Evolutionary conservation across 2,888 invertebrate species (phyloP).

Genomic region (Pardosa pseudoannulata): DNA sequence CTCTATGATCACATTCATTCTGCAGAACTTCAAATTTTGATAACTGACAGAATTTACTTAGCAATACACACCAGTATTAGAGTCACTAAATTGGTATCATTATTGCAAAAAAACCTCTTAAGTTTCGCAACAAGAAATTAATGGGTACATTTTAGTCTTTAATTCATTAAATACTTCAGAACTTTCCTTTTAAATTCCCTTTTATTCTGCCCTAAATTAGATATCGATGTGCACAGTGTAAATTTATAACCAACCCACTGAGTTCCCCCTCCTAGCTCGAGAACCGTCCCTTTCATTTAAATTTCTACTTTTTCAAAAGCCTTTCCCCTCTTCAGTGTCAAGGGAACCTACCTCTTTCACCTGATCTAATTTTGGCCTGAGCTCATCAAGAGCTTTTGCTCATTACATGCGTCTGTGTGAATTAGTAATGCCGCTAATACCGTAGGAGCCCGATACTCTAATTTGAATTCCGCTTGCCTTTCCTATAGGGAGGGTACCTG

Average conservation of each 20-base stretch:
- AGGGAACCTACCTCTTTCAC: conserved; percentile 58
- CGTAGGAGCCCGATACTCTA: conserved; percentile 38
- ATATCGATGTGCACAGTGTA: conserved; percentile 3
- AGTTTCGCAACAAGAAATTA: no score
- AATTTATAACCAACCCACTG: conserved; percentile 42
- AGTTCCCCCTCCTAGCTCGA: conserved; percentile 16
- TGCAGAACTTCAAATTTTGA: no score
- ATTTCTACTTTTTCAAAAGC: conserved; percentile 64
- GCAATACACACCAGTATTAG: no score
- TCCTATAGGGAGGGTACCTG: conserved; percentile 28
- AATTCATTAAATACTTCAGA: no score
- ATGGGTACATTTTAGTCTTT: no score
- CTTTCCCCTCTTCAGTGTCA: conserved; percentile 37
- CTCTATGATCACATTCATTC: no score
- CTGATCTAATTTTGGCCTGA: conserved; percentile 64
- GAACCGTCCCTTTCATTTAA: conserved; percentile 66
- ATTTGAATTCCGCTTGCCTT: conserved; percentile 56
- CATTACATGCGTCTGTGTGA: conserved; percentile 67
- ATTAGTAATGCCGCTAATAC: conserved; percentile 61
- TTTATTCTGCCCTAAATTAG: no score
- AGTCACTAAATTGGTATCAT: no score
- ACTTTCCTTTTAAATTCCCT: no score
- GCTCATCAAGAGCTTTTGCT: conserved; percentile 55
- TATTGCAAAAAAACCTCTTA: no score
- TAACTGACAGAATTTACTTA: no score